phyloP scores from a whole-genome alignment of 1,140 invertebrate species.

The Pseudomyrmex flavicornis region DNA sequence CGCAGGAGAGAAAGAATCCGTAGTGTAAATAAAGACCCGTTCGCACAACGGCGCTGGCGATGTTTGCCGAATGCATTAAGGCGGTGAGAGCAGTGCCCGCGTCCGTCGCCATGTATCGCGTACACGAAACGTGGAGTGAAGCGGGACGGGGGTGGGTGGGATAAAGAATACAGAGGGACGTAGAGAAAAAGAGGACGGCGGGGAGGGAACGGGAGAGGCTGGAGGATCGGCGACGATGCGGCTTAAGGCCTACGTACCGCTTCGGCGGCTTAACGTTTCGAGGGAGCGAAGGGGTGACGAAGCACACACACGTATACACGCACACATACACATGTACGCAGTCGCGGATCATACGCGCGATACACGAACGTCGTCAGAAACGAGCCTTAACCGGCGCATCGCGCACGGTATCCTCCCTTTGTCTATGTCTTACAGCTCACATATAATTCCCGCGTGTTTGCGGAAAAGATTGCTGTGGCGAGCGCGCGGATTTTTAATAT shows the following conservation, averaged over 20 bases:
- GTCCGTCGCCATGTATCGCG: slow-evolving; percentile 71
- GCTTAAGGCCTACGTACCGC: slow-evolving; percentile 82
- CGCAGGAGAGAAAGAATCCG: slow-evolving; percentile 73
- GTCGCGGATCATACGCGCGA: background rate
- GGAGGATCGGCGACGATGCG: slow-evolving; percentile 77
- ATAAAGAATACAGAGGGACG: slow-evolving; percentile 54
- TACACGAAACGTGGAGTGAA: slow-evolving; percentile 16
- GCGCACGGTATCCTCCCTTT: slow-evolving; percentile 74
- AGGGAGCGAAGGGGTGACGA: slow-evolving; percentile 64
- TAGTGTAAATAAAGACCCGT: slow-evolving; percentile 81
- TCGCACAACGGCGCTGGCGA: slow-evolving; percentile 74
- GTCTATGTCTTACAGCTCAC: slow-evolving; percentile 85
- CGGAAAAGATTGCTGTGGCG: slow-evolving; percentile 79
- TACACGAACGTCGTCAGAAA: slow-evolving; percentile 27
- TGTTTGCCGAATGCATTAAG: slow-evolving; percentile 83
- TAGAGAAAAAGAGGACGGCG: slow-evolving; percentile 50
- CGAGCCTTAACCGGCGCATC: slow-evolving; percentile 38
- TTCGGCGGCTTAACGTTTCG: slow-evolving; percentile 78
- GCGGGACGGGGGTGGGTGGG: background rate
- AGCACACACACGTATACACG: slow-evolving; percentile 12
- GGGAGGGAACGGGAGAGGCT: slow-evolving; percentile 32
- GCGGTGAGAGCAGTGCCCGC: slow-evolving; percentile 71
- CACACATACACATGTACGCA: background rate
- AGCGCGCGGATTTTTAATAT: slow-evolving; percentile 83
- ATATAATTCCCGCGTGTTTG: slow-evolving; percentile 84